Evolutionary conservation across 2,797 vertebrate genomes (phyloP).

Genomic region (Anomalospiza imberbis): DNA sequence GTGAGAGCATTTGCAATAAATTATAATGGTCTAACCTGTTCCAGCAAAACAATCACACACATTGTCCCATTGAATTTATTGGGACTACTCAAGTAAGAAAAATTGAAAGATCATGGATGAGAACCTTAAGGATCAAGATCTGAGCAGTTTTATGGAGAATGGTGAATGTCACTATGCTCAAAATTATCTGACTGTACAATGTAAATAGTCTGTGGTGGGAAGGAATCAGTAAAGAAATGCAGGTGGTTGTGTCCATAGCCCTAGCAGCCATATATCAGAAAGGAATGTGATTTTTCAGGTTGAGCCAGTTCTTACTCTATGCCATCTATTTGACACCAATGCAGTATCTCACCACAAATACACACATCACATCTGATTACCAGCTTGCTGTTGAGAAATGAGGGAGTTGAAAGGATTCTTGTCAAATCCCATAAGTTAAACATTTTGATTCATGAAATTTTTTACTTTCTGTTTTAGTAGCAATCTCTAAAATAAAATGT

Average conservation of each 20-base stretch:
- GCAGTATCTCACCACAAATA: background rate
- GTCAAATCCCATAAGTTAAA: background rate
- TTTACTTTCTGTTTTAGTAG: background rate
- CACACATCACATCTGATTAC: background rate
- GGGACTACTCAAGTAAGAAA: background rate
- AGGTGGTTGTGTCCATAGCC: background rate
- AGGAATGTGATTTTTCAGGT: conserved; percentile 55
- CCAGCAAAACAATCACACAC: background rate
- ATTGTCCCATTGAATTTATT: background rate
- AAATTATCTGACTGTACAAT: background rate
- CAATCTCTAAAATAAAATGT: background rate
- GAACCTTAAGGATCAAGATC: background rate
- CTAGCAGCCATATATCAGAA: background rate
- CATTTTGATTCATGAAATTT: background rate
- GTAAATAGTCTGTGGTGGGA: background rate
- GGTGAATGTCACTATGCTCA: background rate
- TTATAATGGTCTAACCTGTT: background rate
- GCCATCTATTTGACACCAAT: background rate
- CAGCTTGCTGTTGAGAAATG: background rate
- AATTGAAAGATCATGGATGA: background rate
- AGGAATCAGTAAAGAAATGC: background rate
- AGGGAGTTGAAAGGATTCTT: background rate
- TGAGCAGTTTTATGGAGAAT: background rate
- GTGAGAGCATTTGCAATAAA: background rate
- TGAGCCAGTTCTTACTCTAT: background rate